Percentiles rank a stretch among this genome's conserved stretches.
Conservation (phyloP, 2,797 vertebrate genomes). For the Antrozous pallidus region DNA sequence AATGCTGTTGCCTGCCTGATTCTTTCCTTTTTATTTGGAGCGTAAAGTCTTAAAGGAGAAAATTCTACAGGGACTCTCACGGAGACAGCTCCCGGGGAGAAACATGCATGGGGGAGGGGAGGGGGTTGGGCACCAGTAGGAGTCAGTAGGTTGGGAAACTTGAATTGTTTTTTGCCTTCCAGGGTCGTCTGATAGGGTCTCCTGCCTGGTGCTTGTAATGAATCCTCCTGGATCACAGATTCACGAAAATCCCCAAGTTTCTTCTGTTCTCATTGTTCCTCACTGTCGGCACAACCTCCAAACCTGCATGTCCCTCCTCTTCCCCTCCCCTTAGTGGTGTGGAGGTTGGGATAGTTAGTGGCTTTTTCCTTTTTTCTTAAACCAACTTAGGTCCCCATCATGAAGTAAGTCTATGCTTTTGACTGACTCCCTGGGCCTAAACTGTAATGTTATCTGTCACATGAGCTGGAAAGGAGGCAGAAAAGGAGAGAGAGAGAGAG, state of each 20-base stretch:
- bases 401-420: background rate
- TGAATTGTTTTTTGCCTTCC: background rate
- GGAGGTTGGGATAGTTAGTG: background rate
- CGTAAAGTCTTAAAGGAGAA: background rate
- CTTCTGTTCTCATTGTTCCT: background rate
- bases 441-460: background rate
- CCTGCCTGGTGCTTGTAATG: background rate
- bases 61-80: background rate
- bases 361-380: background rate
- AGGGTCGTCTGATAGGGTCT: background rate
- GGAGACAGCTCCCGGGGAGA: background rate
- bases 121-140: background rate
- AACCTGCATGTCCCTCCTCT: background rate
- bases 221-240: background rate
- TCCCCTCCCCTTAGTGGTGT: background rate
- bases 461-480: background rate
- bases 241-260: background rate
- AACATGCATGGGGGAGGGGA: too few relatives aligned
- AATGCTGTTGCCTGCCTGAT: background rate
- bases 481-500: background rate
- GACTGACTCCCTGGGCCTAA: background rate
- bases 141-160: background rate
- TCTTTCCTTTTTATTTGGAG: background rate
- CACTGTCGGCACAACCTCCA: background rate
- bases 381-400: background rate